Base-by-base conservation (phyloP, 2,113 vertebrate genomes). In the Micronycteris hirsuta region DNA sequence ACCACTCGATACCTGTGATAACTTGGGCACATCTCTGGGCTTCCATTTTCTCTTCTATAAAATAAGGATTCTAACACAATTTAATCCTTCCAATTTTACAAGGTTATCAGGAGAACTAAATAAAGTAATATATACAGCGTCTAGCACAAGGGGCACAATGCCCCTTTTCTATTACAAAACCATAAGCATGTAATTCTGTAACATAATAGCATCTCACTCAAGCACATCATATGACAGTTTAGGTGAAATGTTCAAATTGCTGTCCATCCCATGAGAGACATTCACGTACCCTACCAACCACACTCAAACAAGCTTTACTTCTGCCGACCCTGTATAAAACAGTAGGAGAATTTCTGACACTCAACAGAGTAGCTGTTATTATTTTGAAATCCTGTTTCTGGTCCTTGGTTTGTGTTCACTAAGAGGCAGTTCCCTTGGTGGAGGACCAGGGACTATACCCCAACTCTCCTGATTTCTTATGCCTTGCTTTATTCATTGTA, bases 301-400 rank as follows among this genome's bases (percentile, higher is more conserved):
- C 56, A 58, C 24, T 58, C 8, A 58, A 24, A 24, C 56, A 26
- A 58, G 56, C 56, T 26, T 58, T 58, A 58, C 56, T 58, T 58
- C 56, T 58, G 22, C 24, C 24, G 8, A 58, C 56, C 20, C 56
- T 58, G 56, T 26, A 58, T 54, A 88, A 54, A 89, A 45, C 73
- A 41, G 43, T 65, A 91, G 38, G 41, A 63, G 68, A 83, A 78
- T 95, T 77, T 92, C 91, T 93, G 74, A 92, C 20, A 92, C n/a
- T 91, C 45, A 84, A 0, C 68, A 67, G 16, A 82, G 4, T 73
- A 96, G 31, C 83, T 88, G 14, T 76, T 91, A 61, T 9, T 86
- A 73, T 83, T 87, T 96, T 93, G 47, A 87, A 93, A 63, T 73
- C 70, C 77, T 68, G 8, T 87, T 24, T n/a, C 63, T 95, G 54